A percentile compares a stretch with the other conserved stretches of the same genome.
phyloP scores from a whole-genome alignment of 2,113 vertebrate genomes.

The Oenanthe oenanthe region DNA sequence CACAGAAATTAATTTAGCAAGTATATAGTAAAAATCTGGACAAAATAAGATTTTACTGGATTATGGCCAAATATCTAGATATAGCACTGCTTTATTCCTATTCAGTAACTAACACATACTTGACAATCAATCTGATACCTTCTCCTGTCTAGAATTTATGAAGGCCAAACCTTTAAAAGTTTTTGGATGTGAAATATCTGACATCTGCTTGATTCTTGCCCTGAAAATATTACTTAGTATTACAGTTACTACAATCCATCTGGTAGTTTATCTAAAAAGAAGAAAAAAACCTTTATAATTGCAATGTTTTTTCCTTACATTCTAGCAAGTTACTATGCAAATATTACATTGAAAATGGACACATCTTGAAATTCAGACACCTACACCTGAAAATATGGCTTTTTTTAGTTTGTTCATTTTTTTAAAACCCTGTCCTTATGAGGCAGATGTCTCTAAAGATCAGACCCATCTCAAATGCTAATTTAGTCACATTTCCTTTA shows the following conservation, averaged over 20 bases:
- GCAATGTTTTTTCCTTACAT: not conserved
- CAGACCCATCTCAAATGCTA: not conserved
- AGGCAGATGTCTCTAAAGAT: not conserved
- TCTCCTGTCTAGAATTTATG: not conserved
- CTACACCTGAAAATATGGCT: not conserved
- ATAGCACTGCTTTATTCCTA: not conserved
- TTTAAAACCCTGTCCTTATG: not conserved
- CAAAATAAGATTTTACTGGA: slow-evolving; percentile 58
- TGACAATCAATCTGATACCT: not conserved
- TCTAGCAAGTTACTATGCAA: not conserved
- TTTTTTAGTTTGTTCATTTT: not conserved
- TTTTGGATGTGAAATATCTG: not conserved
- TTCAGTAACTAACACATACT: not conserved
- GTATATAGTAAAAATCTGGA: slow-evolving; percentile 56
- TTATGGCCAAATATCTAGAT: slow-evolving; percentile 30
- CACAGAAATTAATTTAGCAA: slow-evolving; percentile 64
- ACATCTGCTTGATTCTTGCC: not conserved
- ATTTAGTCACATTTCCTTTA: not conserved
- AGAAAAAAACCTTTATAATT: not conserved
- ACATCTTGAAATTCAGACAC: not conserved
- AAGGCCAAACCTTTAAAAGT: not conserved
- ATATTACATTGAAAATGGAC: not conserved
- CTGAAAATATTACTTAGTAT: not conserved
- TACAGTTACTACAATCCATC: not conserved
- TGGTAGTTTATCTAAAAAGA: not conserved